Conservation (phyloP, 2,888 invertebrate species). For the Limnephilus marmoratus region DNA sequence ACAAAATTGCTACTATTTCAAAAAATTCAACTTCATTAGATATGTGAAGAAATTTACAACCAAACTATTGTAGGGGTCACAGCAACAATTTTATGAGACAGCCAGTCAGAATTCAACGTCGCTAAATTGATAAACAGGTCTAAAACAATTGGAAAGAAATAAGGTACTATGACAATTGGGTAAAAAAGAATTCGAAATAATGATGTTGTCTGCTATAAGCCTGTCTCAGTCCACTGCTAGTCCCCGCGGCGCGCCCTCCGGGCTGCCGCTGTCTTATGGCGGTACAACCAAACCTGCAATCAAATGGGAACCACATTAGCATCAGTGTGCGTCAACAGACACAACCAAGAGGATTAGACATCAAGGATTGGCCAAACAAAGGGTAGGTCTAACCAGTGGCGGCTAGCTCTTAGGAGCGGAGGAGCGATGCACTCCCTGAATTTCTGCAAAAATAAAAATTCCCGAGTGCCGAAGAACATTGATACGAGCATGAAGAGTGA, state of each 20-base stretch:
- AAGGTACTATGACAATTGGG: conserved; percentile 21
- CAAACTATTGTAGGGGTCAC: conserved; percentile 42
- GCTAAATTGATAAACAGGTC: conserved; percentile 52
- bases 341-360: not conserved
- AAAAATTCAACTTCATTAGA: not conserved
- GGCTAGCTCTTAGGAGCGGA: too few species aligned
- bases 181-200: conserved; percentile 60
- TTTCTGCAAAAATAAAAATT: too few species aligned
- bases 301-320: conserved; percentile 24
- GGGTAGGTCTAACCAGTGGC: too few species aligned
- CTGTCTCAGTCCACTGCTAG: conserved; percentile 80
- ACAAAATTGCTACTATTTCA: not conserved
- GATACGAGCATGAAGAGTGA: too few species aligned
- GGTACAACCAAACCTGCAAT: conserved; percentile 75
- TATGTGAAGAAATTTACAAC: conserved; percentile 9
- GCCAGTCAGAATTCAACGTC: conserved; percentile 65
- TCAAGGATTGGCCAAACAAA: not conserved
- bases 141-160: conserved; percentile 46
- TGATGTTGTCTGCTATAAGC: conserved; percentile 74
- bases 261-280: conserved; percentile 75
- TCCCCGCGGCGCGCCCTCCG: conserved; percentile 79
- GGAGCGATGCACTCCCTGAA: too few species aligned
- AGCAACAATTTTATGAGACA: conserved; percentile 62
- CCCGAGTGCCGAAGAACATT: too few species aligned
- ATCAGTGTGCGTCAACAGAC: not conserved